phyloP scores from a whole-genome alignment of 2,113 vertebrate species.

The Lycocorax pyrrhopterus region DNA sequence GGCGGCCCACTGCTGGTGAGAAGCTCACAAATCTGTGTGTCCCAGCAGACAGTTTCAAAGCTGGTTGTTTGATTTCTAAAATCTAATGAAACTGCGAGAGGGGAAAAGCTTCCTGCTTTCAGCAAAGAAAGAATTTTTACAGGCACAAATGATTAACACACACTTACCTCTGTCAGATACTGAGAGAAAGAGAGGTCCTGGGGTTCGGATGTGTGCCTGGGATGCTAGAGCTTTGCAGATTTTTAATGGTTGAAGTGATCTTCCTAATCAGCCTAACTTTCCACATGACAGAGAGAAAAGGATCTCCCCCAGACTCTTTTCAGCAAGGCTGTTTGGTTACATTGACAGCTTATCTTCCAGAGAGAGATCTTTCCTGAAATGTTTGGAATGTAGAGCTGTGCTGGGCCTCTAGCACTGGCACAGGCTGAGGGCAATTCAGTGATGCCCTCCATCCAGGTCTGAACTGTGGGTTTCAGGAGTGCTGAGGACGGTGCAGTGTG shows the following conservation, averaged over 20 bases:
- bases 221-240: neutral
- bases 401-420: neutral
- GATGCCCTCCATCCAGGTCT: neutral
- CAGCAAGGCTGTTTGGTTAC: neutral
- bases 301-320: neutral
- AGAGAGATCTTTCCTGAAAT: neutral
- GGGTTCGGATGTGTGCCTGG: neutral
- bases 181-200: neutral
- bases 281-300: neutral
- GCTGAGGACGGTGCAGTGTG: neutral
- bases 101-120: neutral
- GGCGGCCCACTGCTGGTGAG: accelerated
- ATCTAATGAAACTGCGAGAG: neutral
- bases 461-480: neutral
- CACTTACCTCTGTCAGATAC: neutral
- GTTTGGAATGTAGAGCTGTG: neutral
- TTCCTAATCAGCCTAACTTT: neutral
- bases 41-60: neutral
- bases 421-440: accelerated
- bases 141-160: neutral
- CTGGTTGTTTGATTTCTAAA: neutral
- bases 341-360: neutral
- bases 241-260: neutral
- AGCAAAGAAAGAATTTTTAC: neutral
- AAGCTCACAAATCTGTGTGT: neutral